Conservation (phyloP, 2,113 vertebrate genomes). For the Holacanthus passer region DNA sequence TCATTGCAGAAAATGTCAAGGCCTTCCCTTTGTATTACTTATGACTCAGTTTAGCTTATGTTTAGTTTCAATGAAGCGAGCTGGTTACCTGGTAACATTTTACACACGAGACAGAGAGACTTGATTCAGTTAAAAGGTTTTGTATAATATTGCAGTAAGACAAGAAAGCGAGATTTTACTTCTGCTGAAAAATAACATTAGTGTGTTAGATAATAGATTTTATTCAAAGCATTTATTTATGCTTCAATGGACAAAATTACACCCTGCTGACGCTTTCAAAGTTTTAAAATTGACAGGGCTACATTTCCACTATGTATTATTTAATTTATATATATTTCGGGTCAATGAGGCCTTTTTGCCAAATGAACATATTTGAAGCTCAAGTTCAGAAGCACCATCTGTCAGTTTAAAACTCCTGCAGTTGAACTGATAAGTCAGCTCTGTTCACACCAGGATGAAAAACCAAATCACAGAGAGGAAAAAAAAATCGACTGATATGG, state of each 20-base stretch:
- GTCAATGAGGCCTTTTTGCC: not conserved
- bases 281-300: not conserved
- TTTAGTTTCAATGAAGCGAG: not conserved
- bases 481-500: conserved; percentile 25
- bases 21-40: not conserved
- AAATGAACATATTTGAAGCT: not conserved
- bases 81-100: not conserved
- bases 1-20: not conserved
- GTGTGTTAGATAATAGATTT: not conserved
- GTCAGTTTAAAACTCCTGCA: not conserved
- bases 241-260: not conserved
- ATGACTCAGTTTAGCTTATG: not conserved
- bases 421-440: not conserved
- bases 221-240: too few relatives aligned
- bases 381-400: not conserved
- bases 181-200: not conserved
- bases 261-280: not conserved
- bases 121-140: not conserved
- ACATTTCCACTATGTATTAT: not conserved
- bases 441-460: not conserved
- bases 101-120: too few relatives aligned
- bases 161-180: not conserved
- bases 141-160: not conserved
- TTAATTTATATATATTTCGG: not conserved
- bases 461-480: not conserved